Base-by-base conservation (phyloP, 1,140 invertebrate genomes). In the Zaprionus africanus region DNA sequence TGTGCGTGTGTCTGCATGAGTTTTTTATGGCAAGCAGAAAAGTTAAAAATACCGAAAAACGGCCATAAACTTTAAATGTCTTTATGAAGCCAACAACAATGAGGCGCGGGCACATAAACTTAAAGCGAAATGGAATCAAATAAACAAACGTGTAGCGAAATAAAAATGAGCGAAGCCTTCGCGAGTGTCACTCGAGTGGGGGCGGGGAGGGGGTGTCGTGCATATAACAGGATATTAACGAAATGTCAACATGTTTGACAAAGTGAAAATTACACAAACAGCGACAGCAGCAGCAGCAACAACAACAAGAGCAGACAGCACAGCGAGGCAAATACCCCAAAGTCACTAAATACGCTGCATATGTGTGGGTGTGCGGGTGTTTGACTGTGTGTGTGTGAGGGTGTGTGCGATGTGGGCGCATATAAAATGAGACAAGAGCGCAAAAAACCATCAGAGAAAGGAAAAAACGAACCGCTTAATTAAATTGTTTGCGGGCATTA, bases 401-500 rank as follows among this genome's bases (percentile, higher is more conserved):
- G 59, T 63, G 28, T 72, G 64, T 62, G 60, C 24, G 56, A 61
- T 63, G 68, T 76, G 69, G 56, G 74, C 66, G 72, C 72, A 75
- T 60, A 65, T 60, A 61, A 65, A 68, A 75, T 59, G 63, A 78
- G 34, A 54, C 66, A 57, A 56, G n/a, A 56, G 22, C n/a, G 51
- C 58, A 34, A 71, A 36, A 66, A 60, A 72, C 34, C 41, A 22
- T 12, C 19, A 54, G 17, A 43, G 31, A 64, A 36, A 62, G 36
- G 11, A 51, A 75, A 88, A 81, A 79, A 70, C 59, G 72, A 78
- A 88, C 85, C 85, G 85, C 85, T 88, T 88, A 88, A 88, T 88
- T 88, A 88, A 88, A 88, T 88, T 88, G 85, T 88, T 88, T 88
- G 85, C 70, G 85, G 85, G 84, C 82, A 88, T 88, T 88, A 88